A percentile compares a stretch with the other conserved stretches of the same genome.
phyloP scores from a whole-genome alignment of 2,888 invertebrate species.

The Eurytoma californica region DNA sequence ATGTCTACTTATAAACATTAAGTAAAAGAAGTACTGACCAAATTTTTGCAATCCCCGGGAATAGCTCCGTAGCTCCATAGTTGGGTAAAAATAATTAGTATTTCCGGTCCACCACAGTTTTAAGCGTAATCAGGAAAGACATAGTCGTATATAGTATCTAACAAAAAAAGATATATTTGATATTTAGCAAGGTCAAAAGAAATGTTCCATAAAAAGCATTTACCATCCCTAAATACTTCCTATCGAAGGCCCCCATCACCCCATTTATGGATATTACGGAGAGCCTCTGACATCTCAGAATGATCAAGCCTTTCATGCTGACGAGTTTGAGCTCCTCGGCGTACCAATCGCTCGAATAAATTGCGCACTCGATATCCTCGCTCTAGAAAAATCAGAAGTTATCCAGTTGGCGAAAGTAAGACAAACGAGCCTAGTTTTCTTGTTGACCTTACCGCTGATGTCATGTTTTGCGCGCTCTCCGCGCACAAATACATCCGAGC shows the following conservation, averaged over 20 bases:
- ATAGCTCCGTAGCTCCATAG: too few relatives aligned
- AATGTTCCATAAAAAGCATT: too few relatives aligned
- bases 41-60: too few relatives aligned
- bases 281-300: background rate
- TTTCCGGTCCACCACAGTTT: too few relatives aligned
- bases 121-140: too few relatives aligned
- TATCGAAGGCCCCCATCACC: background rate
- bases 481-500: constrained; percentile 19
- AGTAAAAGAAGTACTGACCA: too few relatives aligned
- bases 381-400: background rate
- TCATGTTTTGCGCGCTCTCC: constrained; percentile 30
- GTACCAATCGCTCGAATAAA: background rate
- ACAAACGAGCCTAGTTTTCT: background rate
- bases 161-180: too few relatives aligned
- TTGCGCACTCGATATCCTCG: background rate
- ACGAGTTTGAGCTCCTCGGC: background rate
- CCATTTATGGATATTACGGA: background rate
- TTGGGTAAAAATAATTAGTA: too few relatives aligned
- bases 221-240: background rate
- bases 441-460: constrained; percentile 4
- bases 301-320: background rate
- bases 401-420: too few relatives aligned
- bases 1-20: too few relatives aligned
- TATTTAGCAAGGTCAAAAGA: too few relatives aligned
- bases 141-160: too few relatives aligned